phyloP scores from a whole-genome alignment of 2,888 invertebrate genomes.

The Drosophila mimica region DNA sequence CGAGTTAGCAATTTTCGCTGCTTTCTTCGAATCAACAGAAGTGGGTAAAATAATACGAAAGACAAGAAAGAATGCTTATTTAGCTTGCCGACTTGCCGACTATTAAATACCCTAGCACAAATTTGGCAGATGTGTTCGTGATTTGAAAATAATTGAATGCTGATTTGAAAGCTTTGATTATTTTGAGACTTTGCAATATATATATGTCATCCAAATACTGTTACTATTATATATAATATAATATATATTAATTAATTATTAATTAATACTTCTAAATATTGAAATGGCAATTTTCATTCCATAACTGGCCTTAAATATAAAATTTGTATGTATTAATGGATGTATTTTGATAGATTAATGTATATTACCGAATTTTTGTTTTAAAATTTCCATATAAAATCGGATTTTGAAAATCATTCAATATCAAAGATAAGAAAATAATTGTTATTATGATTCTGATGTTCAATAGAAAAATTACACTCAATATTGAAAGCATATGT shows the following conservation, averaged over 20 bases:
- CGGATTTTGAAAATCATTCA: background rate
- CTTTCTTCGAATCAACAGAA: conserved; percentile 40
- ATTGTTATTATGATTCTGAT: background rate
- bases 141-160: background rate
- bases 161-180: background rate
- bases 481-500: background rate
- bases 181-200: background rate
- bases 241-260: no score
- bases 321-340: background rate
- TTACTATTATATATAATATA: no score
- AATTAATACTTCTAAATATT: background rate
- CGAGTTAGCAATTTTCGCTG: conserved; percentile 41
- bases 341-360: background rate
- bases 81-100: background rate
- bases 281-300: background rate
- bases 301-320: no score
- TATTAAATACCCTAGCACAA: background rate
- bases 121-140: background rate
- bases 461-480: background rate
- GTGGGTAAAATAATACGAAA: conserved; percentile 8
- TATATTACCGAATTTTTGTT: background rate
- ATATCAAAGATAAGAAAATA: background rate
- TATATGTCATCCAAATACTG: background rate
- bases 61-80: background rate
- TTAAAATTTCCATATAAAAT: background rate